Evolutionary conservation across 2,888 invertebrate genomes (phyloP), one percentile per base, ranked within the genome.

Genomic region (Drosophila paracracens): DNA sequence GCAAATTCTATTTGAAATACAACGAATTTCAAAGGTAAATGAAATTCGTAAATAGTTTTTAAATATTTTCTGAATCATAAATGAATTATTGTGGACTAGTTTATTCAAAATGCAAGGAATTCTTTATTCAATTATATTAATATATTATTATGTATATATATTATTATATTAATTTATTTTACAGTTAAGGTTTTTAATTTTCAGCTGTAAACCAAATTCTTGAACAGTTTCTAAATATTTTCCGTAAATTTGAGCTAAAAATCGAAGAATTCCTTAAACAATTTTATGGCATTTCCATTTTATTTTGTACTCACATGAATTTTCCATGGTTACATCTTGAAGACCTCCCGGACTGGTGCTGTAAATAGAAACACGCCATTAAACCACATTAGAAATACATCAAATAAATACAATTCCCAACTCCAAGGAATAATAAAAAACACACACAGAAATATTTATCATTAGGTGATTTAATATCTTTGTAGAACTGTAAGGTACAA

Each of bases 311-410:
- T 92, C 85, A 93, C 93, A 93, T 84, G 93, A 91, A 83, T 91
- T 92, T 84, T 95, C 94, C 91, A 95, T 92, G 54, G 95, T 95
- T 92, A 95, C 95, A 94, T 96, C 96, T 92, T 96, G 95, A 73
- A 96, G 93, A 90, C 95, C 95, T 76, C 95, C 94, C 25, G 96
- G 96, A 91, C 95, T 96, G 63, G 95, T 95, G 91, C 96, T 96
- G 94, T 58, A 95, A 94, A 88, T 76, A 92, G 87, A 85, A 88
- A 79, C 16, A 46, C 16, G 25, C 76, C 81, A 46, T 52, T 13
- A 18, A 52, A 64, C 16, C 43, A 16, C 11, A 29, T 48, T 43
- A 38, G 2, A 29, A 56, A 61, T 3, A 48, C 21, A 51, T 2
- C 7, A 40, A 31, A 18, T 46, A 46, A 46, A 25, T 25, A 8